phyloP scores from a whole-genome alignment of 1,140 invertebrate genomes.

The Pollicipes pollicipes region DNA sequence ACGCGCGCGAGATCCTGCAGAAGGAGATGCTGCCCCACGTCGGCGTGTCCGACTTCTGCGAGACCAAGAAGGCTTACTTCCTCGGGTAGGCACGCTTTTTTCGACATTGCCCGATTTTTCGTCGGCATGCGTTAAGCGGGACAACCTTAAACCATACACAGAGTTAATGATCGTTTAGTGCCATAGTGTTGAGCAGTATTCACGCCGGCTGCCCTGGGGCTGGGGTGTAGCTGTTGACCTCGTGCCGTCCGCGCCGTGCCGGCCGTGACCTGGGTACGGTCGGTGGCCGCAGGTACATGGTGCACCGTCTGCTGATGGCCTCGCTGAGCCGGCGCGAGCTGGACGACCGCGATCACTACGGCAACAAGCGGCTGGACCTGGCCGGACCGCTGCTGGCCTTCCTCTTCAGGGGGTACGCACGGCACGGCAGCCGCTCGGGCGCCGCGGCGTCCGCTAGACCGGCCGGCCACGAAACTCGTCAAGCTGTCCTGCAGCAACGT shows the following conservation, averaged over 20 bases:
- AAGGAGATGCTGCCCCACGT: constrained; percentile 99
- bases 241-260: too few relatives aligned
- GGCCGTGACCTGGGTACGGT: too few relatives aligned
- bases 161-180: background rate
- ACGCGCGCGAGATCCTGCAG: constrained; percentile 95
- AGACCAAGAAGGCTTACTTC: constrained; percentile 98
- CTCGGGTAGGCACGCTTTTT: constrained; percentile 49
- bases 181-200: too few relatives aligned
- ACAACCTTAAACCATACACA: background rate
- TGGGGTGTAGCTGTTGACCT: too few relatives aligned
- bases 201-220: too few relatives aligned
- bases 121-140: constrained; percentile 12
- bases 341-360: constrained; percentile 98
- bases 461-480: too few relatives aligned
- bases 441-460: background rate
- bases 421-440: too few relatives aligned
- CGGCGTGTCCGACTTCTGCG: constrained; percentile 95
- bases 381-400: constrained; percentile 92
- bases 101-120: background rate
- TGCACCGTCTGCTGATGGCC: constrained; percentile 80
- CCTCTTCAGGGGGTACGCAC: constrained; percentile 65
- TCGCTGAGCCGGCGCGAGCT: constrained; percentile 86
- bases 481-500: too few relatives aligned
- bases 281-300: constrained; percentile 82
- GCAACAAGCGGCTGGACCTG: constrained; percentile 92